Evolutionary conservation across 2,888 invertebrate species (phyloP), one percentile per base, ranked within the genome.

Genomic region (Monopis laevigella): DNA sequence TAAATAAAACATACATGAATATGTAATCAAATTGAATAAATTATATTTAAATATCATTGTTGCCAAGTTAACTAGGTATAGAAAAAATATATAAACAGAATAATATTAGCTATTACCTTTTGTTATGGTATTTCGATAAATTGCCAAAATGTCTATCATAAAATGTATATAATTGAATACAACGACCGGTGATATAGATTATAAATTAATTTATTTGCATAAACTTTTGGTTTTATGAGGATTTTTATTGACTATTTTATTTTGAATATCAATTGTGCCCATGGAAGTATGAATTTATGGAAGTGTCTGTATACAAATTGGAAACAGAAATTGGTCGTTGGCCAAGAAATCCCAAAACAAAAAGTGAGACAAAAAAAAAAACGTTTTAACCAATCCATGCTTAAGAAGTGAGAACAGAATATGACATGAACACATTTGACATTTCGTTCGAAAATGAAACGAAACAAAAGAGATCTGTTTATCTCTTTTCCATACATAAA

Each of bases 171-270:
- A 63, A 67, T 65, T 61, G 58, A 60, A 52, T 55, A 48, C 58
- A 64, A 62, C 59, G 55, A 55, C 54, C 51, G 48, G 48, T 50
- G 54, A 60, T 63, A 65, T 62, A 60, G 67, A 65, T 73, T 72
- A 58, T 71, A 64, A 71, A 73, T 68, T 61, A 62, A 58, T 53
- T 56, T 62, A 73, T 74, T 75, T 67, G 56, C 70, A 73, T 71
- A 51, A 58, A 51, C 63, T 67, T 65, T 59, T 45, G 50, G 56
- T 46, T 52, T 55, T 47, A 52, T 49, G 45, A 54, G 52, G 24
- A 21, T 21, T 21, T 59, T 62, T 56, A 62, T 61, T 63, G 58
- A 61, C 47, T 57, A 30, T 30, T 30, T 5, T 6, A 13, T 12
- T 30, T 4, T 7, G 8, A 11, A 30, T 13, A 30, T 8, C 5